phyloP scores from a whole-genome alignment of 2,888 invertebrate genomes.

The Dryocosmus kuriphilus region DNA sequence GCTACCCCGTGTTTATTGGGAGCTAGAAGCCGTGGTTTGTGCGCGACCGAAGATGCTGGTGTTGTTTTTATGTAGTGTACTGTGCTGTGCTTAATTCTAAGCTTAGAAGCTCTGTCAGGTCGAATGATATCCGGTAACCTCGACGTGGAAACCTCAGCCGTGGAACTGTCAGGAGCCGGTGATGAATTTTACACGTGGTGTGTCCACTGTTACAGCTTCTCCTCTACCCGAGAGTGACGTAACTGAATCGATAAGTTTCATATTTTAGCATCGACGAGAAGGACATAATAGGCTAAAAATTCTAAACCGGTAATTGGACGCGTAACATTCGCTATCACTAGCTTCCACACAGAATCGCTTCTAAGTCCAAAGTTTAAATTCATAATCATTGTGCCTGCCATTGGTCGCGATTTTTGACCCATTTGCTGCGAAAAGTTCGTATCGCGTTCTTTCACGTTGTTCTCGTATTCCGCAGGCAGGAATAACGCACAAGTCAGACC shows the following conservation, averaged over 20 bases:
- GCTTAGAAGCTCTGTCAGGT: no score
- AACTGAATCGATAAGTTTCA: no score
- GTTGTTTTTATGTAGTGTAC: slow-evolving; percentile 65
- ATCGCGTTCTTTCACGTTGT: neutral
- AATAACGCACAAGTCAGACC: neutral
- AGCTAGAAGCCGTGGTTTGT: slow-evolving; percentile 66
- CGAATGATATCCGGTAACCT: no score
- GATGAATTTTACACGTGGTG: no score
- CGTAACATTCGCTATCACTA: slow-evolving; percentile 42
- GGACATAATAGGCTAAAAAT: no score
- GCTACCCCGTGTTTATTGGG: slow-evolving; percentile 66
- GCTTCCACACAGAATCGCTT: slow-evolving; percentile 43
- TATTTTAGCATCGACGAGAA: no score
- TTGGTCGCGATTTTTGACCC: slow-evolving; percentile 42
- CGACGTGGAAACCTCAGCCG: no score
- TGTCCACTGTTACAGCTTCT: no score
- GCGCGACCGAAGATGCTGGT: slow-evolving; percentile 66
- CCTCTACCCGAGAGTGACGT: no score
- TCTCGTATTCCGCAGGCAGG: neutral
- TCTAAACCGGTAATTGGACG: no score
- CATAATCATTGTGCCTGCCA: slow-evolving; percentile 41
- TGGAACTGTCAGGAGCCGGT: no score
- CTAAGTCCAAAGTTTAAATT: slow-evolving; percentile 52
- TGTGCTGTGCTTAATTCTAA: neutral
- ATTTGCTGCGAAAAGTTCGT: slow-evolving; percentile 50